These are phyloP conservation scores for Drosophila longiperda DNA, from an alignment of 2,888 invertebrate species.

Conservation along the genomic window DNA sequence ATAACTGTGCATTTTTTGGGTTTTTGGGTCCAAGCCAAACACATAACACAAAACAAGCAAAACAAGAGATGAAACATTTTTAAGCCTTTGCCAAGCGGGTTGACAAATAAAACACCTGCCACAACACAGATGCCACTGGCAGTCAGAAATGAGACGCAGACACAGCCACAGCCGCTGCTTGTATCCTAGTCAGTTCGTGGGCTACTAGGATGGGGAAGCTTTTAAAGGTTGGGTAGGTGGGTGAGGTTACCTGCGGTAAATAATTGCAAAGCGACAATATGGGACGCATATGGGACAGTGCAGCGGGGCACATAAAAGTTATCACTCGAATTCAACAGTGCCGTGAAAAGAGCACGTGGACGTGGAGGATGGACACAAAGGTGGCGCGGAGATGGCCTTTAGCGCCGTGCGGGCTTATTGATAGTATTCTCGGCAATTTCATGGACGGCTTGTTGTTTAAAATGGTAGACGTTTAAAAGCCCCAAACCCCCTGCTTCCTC, in stretches of 20 bases:
- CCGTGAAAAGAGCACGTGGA: constrained; percentile 7
- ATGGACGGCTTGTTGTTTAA: constrained; percentile 53
- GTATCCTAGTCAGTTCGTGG: constrained; percentile 8
- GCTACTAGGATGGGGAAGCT: too few species aligned
- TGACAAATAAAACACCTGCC: constrained; percentile 67
- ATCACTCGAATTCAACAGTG: constrained; percentile 63
- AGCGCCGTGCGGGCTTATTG: constrained; percentile 53
- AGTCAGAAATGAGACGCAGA: constrained; percentile 35
- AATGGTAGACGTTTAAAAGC: constrained; percentile 51
- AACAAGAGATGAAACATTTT: constrained; percentile 47
- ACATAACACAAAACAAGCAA: constrained; percentile 33
- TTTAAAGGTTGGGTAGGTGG: background rate
- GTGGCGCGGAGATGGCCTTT: constrained; percentile 28
- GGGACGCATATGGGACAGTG: constrained; percentile 23
- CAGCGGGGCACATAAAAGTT: constrained; percentile 60
- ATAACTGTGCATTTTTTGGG: constrained; percentile 46
- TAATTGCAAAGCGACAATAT: constrained; percentile 63
- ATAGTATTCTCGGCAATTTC: constrained; percentile 51
- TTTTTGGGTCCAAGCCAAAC: constrained; percentile 34
- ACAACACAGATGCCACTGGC: constrained; percentile 46
- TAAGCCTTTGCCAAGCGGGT: constrained; percentile 55
- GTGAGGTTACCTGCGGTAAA: constrained; percentile 64
- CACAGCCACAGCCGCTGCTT: constrained; percentile 23
- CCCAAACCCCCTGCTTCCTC: constrained; percentile 12
- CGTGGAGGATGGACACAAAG: constrained; percentile 37